A percentile compares a stretch with the other conserved stretches of the same genome.
Evolutionary conservation across 2,888 invertebrate genomes (phyloP).

Genomic region (Isotomurus palustris): DNA sequence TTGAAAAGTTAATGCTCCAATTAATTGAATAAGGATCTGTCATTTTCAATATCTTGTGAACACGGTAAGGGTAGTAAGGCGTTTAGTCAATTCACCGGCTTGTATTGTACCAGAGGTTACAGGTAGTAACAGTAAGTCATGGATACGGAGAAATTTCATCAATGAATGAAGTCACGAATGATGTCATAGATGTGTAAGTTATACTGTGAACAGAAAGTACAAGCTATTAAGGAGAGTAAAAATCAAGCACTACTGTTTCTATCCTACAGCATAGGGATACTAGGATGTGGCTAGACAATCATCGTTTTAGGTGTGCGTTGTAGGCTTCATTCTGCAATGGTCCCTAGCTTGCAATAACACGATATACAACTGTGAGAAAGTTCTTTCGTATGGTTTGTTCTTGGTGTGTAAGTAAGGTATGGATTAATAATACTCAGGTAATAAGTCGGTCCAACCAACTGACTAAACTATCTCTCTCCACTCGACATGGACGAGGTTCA

Average conservation of each 20-base stretch:
- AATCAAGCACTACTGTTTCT: background rate
- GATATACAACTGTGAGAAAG: too few relatives aligned
- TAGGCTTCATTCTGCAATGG: background rate
- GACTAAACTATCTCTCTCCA: too few relatives aligned
- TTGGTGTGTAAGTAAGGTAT: too few relatives aligned
- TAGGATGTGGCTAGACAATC: conserved; percentile 1
- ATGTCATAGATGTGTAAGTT: background rate
- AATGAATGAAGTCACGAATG: background rate
- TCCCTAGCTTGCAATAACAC: background rate
- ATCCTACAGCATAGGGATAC: too few relatives aligned
- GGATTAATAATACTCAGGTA: too few relatives aligned
- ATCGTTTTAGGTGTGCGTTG: background rate
- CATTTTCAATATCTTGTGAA: too few relatives aligned
- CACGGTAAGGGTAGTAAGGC: background rate
- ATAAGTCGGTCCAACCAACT: too few relatives aligned
- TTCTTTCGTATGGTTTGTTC: too few relatives aligned
- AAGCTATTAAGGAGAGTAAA: background rate
- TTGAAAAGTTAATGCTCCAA: too few relatives aligned
- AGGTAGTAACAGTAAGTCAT: background rate
- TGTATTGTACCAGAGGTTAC: background rate
- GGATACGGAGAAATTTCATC: background rate
- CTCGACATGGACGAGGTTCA: too few relatives aligned
- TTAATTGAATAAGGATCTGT: too few relatives aligned
- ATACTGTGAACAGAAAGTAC: too few relatives aligned
- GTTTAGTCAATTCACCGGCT: background rate